These are phyloP conservation scores for Phataginus tetradactyla DNA, from an alignment of 2,797 vertebrate species.

Conservation along the genomic window DNA sequence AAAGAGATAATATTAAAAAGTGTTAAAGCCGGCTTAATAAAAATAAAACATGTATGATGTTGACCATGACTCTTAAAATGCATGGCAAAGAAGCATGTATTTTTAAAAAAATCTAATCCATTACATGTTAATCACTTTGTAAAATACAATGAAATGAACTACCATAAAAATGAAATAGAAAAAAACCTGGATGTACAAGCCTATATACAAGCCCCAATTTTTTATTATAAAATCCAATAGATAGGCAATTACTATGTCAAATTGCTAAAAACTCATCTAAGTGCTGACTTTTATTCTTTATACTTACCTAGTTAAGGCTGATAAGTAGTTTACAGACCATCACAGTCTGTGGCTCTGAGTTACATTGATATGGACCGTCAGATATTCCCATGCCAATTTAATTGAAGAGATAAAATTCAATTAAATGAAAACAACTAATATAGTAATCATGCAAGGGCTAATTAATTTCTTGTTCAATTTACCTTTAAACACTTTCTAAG, in stretches of 20 bases:
- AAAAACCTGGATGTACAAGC: not conserved
- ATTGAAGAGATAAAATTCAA: constrained; percentile 46
- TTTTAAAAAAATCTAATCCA: not conserved
- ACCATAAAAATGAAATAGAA: not conserved
- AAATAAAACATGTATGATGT: not conserved
- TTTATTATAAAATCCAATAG: not conserved
- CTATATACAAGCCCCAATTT: not conserved
- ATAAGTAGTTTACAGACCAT: not conserved
- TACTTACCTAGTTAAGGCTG: not conserved
- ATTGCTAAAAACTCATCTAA: not conserved
- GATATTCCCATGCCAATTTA: constrained; percentile 18
- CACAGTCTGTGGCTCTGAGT: not conserved
- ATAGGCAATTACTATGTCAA: not conserved
- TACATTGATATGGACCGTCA: not conserved
- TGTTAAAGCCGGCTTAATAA: not conserved
- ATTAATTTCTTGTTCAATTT: constrained; percentile 17
- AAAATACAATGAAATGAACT: not conserved
- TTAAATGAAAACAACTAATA: constrained; percentile 1
- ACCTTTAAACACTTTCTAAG: constrained; percentile 33
- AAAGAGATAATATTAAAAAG: not conserved
- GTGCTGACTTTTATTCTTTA: not conserved
- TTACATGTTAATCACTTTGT: not conserved
- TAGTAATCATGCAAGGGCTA: not conserved
- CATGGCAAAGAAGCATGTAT: not conserved
- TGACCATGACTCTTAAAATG: not conserved